These are phyloP conservation scores for Bergia sp. DNA, from an alignment of 92 coral and sea anemone genomes.

Conservation along the genomic window DNA sequence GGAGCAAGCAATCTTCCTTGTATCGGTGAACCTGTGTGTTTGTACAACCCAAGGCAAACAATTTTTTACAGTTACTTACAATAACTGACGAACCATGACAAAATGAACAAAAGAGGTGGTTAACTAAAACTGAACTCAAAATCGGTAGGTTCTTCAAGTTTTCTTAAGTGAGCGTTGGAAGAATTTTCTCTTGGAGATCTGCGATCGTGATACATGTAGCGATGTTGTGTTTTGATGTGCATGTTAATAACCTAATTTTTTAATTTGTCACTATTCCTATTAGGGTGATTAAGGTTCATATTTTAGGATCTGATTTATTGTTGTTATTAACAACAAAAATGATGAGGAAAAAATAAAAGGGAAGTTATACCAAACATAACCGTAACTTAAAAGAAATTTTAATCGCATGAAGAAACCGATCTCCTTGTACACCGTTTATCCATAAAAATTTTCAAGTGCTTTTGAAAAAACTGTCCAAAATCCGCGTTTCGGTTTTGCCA, in stretches of 20 bases:
- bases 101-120: slow-evolving; percentile 1
- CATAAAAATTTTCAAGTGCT: neutral
- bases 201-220: neutral
- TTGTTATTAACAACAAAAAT: neutral
- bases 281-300: neutral
- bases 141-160: neutral
- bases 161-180: neutral
- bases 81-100: slow-evolving; percentile 4
- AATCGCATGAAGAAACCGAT: neutral
- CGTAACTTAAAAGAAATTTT: neutral
- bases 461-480: neutral
- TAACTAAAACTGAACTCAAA: neutral
- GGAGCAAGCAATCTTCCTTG: neutral
- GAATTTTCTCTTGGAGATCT: neutral
- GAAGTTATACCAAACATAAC: neutral
- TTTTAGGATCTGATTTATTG: neutral
- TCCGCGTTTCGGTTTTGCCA: neutral
- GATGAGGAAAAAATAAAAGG: neutral
- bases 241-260: slow-evolving; percentile 14
- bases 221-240: neutral
- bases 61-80: neutral
- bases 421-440: neutral
- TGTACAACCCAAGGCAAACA: neutral
- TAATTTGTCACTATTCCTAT: slow-evolving; percentile 28
- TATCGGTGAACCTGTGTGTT: slow-evolving; percentile 18